Evolutionary conservation across 1,140 invertebrate genomes (phyloP).

Genomic region (Scaptomyza montana): DNA sequence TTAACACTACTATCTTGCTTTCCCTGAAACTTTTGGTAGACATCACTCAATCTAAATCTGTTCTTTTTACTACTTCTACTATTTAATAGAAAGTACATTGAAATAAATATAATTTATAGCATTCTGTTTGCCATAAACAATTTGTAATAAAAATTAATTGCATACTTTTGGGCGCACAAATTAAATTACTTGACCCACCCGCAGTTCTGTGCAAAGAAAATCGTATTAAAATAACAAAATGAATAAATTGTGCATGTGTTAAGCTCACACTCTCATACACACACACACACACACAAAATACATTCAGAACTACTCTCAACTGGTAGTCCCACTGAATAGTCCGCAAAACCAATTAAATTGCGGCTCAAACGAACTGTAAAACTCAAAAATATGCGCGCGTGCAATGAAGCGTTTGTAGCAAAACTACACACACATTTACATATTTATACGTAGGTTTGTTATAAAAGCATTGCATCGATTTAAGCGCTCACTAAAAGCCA

Average conservation of each 20-base stretch:
- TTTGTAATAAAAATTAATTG: conserved; percentile 21
- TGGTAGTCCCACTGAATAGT: conserved; percentile 17
- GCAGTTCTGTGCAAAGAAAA: background rate
- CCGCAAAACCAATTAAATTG: conserved; percentile 74
- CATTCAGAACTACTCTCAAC: background rate
- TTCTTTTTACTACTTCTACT: too few species aligned
- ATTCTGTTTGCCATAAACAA: conserved; percentile 8
- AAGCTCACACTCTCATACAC: background rate
- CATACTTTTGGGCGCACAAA: conserved; percentile 36
- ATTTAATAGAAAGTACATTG: background rate
- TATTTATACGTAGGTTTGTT: background rate
- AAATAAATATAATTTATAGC: conserved; percentile 5
- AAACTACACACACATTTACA: conserved; percentile 5
- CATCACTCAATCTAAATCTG: too few species aligned
- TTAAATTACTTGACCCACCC: conserved; percentile 24
- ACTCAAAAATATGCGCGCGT: conserved; percentile 52
- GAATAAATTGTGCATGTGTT: conserved; percentile 37
- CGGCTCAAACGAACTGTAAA: conserved; percentile 63
- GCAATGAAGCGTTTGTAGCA: conserved; percentile 34
- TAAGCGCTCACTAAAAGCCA: conserved; percentile 46
- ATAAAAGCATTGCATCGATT: conserved; percentile 30
- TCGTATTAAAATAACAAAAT: conserved; percentile 39
- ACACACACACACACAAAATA: background rate
- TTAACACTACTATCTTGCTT: too few species aligned
- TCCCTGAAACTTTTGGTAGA: too few species aligned